Base-by-base conservation (phyloP, 2,113 vertebrate species). In the Spilogale gracilis region DNA sequence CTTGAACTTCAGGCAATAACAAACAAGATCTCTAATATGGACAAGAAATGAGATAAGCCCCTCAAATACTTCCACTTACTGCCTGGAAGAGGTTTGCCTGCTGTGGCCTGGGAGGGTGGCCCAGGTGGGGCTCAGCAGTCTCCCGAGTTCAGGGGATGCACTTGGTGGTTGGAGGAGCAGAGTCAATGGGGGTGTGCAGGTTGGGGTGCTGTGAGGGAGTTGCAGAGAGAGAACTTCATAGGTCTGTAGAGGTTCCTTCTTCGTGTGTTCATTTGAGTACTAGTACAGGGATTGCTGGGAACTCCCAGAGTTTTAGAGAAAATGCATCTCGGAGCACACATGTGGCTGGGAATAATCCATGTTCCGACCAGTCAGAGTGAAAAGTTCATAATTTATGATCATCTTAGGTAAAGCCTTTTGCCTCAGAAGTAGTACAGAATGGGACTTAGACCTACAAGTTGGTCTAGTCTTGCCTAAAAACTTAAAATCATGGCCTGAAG, bases 201-300 rank as follows among this genome's bases (percentile, higher is more conserved):
- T 20, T 0, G 1, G 79, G 8, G 52, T 27, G 5, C 20, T 9
- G 45, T 25, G n/a, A 18, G n/a, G 48, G 56, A 21, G 63, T 32
- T 1, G 48, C 32, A 8, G 54, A 60, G 78, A 6, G n/a, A 56
- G 32, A 3, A 8, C 16, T 0, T 10, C 14, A 0, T 6, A 2
- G 45, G 7, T 9, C 25, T 7, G 18, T 71, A 18, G 63, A 2
- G 23, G 13, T 0, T 23, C 63, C 52, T 23, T 14, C 52, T 32
- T 45, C 2, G 16, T 23, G 50, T 52, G 7, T 11, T n/a, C 3
- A 20, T 14, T 52, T 21, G 76, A 48, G 43, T 27, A 76, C 12
- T 3, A 14, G 25, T 27, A 12, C 6, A 6, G 7, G 74, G 74
- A 13, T 13, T 17, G 25, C 6, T 27, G 74, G 74, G 67, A 67